Evolutionary conservation across 2,797 vertebrate species (phyloP).

Genomic region (Ptychadena robeensis): DNA sequence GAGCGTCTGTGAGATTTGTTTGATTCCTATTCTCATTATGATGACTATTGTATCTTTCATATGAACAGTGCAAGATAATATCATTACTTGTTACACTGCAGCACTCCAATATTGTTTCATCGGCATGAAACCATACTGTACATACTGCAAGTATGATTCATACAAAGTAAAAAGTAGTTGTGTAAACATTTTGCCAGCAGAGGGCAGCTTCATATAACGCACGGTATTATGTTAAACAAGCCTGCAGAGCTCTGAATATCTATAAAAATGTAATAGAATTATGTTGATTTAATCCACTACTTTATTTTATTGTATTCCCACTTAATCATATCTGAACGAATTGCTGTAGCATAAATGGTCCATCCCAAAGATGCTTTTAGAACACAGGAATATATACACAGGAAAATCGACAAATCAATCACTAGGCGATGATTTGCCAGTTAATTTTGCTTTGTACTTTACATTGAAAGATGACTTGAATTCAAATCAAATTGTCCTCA

Average conservation of each 20-base stretch:
- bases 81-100: not conserved
- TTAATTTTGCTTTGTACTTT: slow-evolving; percentile 56
- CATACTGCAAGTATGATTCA: not conserved
- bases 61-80: not conserved
- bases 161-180: not conserved
- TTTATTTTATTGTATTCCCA: slow-evolving; percentile 52
- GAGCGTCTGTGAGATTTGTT: not conserved
- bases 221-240: not conserved
- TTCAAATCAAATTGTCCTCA: slow-evolving; percentile 52
- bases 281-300: slow-evolving; percentile 52
- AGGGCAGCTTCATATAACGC: slow-evolving; percentile 52
- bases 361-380: slow-evolving; percentile 38
- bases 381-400: slow-evolving; percentile 34
- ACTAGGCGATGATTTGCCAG: slow-evolving; percentile 43
- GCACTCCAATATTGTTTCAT: not conserved
- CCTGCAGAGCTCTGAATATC: slow-evolving; percentile 24
- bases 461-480: slow-evolving; percentile 47
- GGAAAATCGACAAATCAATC: slow-evolving; percentile 44
- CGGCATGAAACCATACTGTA: not conserved
- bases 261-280: slow-evolving; percentile 54
- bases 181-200: slow-evolving; percentile 30
- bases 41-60: not conserved
- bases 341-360: slow-evolving; percentile 47
- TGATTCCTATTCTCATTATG: not conserved
- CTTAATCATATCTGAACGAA: slow-evolving; percentile 54